Evolutionary conservation across 2,797 vertebrate genomes (phyloP).

Genomic region (Myioborus miniatus): DNA sequence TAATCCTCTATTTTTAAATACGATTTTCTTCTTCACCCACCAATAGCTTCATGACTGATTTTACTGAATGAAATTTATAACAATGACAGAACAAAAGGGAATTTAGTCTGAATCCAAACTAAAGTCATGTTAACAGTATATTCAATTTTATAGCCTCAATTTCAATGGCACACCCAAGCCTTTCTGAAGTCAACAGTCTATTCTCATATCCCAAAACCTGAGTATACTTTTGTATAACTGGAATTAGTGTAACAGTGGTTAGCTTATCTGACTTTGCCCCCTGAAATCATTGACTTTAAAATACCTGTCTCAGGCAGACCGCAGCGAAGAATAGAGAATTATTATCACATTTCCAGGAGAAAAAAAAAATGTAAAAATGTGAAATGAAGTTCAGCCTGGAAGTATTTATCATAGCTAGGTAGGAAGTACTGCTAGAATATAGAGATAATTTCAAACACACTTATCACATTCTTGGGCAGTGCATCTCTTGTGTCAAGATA

Average conservation of each 20-base stretch:
- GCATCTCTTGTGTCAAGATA: neutral
- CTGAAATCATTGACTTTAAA: neutral
- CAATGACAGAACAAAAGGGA: constrained; percentile 25
- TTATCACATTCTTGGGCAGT: neutral
- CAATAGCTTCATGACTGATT: constrained; percentile 31
- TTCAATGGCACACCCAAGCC: neutral
- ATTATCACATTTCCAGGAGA: neutral
- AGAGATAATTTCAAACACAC: neutral
- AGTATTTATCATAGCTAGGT: neutral
- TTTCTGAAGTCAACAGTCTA: neutral
- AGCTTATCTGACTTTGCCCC: neutral
- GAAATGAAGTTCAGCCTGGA: neutral
- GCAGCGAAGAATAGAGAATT: neutral
- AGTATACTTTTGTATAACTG: neutral
- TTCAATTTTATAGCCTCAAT: neutral
- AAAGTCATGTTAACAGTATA: constrained; percentile 19
- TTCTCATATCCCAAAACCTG: neutral
- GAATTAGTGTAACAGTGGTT: neutral
- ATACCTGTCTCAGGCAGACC: neutral
- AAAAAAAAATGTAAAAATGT: neutral
- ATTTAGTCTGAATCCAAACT: constrained; percentile 14
- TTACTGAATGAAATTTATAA: constrained; percentile 36
- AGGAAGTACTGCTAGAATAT: neutral
- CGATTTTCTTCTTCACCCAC: constrained; percentile 15
- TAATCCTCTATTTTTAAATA: constrained; percentile 39